These are phyloP conservation scores for Malurus elegans DNA, from an alignment of 2,113 vertebrate species.

Conservation along the genomic window DNA sequence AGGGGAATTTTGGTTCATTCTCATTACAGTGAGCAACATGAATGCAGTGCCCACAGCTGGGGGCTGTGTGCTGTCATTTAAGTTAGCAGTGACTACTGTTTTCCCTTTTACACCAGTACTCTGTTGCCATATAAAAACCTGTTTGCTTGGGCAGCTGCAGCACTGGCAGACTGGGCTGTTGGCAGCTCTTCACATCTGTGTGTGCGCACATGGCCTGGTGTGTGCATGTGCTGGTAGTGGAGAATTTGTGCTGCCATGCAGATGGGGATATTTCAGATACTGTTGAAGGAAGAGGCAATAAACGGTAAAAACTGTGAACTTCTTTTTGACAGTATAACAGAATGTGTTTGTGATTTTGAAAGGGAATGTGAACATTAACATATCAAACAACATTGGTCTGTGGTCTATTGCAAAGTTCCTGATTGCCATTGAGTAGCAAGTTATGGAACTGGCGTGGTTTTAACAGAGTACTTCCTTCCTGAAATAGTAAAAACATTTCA, in stretches of 20 bases:
- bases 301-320: neutral
- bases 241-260: neutral
- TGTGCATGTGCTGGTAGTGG: neutral
- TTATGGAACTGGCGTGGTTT: neutral
- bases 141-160: neutral
- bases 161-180: neutral
- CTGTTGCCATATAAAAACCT: neutral
- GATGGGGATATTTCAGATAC: neutral
- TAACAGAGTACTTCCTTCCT: neutral
- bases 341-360: neutral
- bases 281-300: neutral
- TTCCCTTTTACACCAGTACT: neutral
- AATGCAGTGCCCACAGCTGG: neutral
- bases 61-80: neutral
- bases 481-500: no score
- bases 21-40: neutral
- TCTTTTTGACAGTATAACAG: neutral
- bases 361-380: neutral
- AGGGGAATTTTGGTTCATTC: neutral
- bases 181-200: neutral
- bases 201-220: accelerated
- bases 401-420: neutral
- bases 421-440: neutral
- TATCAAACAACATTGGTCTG: neutral
- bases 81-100: neutral